Base-by-base conservation (phyloP, 2,888 invertebrate species). In the Entomobrya multifasciata region DNA sequence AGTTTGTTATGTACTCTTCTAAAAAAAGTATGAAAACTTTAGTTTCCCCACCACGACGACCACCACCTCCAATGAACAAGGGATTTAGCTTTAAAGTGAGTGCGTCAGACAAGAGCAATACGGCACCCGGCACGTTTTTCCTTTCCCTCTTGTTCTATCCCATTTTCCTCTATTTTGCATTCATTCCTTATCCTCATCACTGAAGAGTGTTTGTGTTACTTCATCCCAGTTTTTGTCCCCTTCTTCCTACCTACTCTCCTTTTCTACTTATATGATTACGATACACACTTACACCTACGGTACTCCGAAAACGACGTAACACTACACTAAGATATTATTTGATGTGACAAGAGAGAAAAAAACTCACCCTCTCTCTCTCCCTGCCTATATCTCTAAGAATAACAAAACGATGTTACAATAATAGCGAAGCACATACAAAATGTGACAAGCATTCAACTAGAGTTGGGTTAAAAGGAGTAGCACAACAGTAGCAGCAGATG, bases 81-180 rank as follows among this genome's bases (percentile, higher is more conserved):
- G 60, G 17, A 10, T 65, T 65, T 65, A 11, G 20, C 47, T n/a
- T 47, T 57, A 47, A 76, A 76, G 76, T 83, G 74, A 65, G 65
- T 44, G 44, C 65, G 76, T 65, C 76, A 74, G 62, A 74, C 62
- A 49, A 82, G 65, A 83, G 83, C 83, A 82, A 60, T 82, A 82
- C 49, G 72, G 72, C 62, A 65, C 76, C 49, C 76, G 76, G 83
- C 74, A 83, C 83, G 83, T 76, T 83, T 83, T 41, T 15, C 55
- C 62, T 83, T 55, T 55, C 49, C 17, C 67, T 76, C 62, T 55
- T 55, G n/a, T 13, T 67, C 49, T 74, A 82, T 81, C 57, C 55
- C 57, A 70, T 81, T 81, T n/a, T 47, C 70, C 74, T 20, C 8
- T 30, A 62, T 62, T 78, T 17, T 15, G 27, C 49, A 62, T 62